Base-by-base conservation (phyloP, 2,888 invertebrate genomes). In the Empis stercorea region DNA sequence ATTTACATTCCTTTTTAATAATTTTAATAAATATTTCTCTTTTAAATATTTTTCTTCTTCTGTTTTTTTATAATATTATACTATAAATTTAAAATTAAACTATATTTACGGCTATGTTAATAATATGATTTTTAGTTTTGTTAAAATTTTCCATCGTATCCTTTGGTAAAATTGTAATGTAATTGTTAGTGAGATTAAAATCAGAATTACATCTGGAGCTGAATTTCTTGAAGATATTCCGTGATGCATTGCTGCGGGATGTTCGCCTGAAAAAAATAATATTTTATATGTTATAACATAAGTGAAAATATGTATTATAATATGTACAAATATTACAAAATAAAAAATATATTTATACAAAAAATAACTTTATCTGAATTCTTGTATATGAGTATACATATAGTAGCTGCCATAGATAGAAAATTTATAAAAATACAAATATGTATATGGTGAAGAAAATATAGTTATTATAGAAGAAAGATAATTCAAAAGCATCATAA, bases 161-260 rank as follows among this genome's bases (percentile, higher is more conserved):
- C n/a, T 34, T 34, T 34, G 34, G 13, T n/a, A 34, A n/a, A 34
- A 34, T n/a, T 34, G 34, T n/a, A 34, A n/a, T n/a, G n/a, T n/a
- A n/a, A n/a, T 34, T n/a, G 13, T 34, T 5, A 34, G 34, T 13
- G 34, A 34, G n/a, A 34, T 34, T n/a, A 34, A 34, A n/a, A n/a
- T 34, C 13, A 34, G 34, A 5, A 34, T 13, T 34, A 7, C 9
- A 34, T 34, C 5, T 34, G 34, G n/a, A n/a, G n/a, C 13, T 5
- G 13, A n/a, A 34, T n/a, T n/a, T 34, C 34, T 34, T 34, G 40
- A 23, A 20, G 40, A 27, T 14, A 20, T 14, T 14, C 83, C 81
- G 58, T 85, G 84, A 71, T 87, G 84, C 86, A 87, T 87, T 41
- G 87, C 87, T 48, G 86, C 87, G 59, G 87, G 87, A 65, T 85